These are phyloP conservation scores for Hedychridium roseum DNA, from an alignment of 2,888 invertebrate genomes.

Conservation along the genomic window DNA sequence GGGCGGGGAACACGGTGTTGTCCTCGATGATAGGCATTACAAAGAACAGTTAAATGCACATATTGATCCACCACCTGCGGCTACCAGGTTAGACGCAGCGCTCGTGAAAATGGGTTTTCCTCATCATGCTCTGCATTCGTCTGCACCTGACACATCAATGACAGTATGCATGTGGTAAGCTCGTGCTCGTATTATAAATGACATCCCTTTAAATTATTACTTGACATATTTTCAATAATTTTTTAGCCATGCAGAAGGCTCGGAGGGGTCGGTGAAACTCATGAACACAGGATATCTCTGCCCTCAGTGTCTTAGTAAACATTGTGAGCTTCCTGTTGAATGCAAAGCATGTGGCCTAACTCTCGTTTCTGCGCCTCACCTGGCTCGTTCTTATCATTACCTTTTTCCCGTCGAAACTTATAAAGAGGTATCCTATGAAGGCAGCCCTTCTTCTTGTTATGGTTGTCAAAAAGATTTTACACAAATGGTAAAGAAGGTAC, in stretches of 20 bases:
- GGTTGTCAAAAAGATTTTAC: constrained; percentile 78
- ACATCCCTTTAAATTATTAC: constrained; percentile 1
- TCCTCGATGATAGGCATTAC: constrained; percentile 83
- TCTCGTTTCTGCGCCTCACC: constrained; percentile 95
- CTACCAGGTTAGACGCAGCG: constrained; percentile 76
- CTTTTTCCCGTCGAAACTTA: constrained; percentile 92
- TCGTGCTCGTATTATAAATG: background rate
- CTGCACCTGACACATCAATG: constrained; percentile 72
- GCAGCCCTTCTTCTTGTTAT: constrained; percentile 72
- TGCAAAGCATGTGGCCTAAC: constrained; percentile 95
- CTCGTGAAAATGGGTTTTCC: constrained; percentile 98
- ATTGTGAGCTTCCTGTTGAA: constrained; percentile 97
- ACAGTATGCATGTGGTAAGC: constrained; percentile 92
- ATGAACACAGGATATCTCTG: constrained; percentile 84
- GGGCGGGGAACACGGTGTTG: constrained; percentile 85
- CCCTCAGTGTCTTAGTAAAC: constrained; percentile 97
- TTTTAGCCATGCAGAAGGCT: constrained; percentile 81
- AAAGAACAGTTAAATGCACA: constrained; percentile 73
- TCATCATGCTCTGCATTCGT: constrained; percentile 73
- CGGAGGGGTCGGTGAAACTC: constrained; percentile 73
- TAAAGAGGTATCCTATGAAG: constrained; percentile 73
- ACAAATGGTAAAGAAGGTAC: constrained; percentile 77
- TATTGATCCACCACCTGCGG: constrained; percentile 77
- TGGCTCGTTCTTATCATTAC: constrained; percentile 97
- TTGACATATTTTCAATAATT: constrained; percentile 9